Conservation (phyloP, 2,888 invertebrate genomes). For the Platycheirus albimanus region DNA sequence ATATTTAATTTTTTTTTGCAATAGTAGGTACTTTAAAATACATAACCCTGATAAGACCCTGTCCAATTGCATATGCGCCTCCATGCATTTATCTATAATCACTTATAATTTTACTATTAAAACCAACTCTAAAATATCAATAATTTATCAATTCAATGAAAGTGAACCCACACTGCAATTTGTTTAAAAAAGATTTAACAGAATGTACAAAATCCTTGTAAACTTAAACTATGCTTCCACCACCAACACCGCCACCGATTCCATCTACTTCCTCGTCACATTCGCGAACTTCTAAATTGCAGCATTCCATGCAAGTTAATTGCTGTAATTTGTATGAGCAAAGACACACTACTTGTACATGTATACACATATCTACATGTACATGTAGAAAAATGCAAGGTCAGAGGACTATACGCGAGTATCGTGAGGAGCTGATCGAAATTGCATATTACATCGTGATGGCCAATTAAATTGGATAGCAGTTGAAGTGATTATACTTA, state of each 20-base stretch:
- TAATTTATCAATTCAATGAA: too few species aligned
- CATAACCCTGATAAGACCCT: too few species aligned
- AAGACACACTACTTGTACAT: neutral
- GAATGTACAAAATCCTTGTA: neutral
- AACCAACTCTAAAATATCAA: too few species aligned
- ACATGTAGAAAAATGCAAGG: constrained; percentile 25
- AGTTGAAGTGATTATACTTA: constrained; percentile 10
- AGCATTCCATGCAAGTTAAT: neutral
- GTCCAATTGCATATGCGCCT: too few species aligned
- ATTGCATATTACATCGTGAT: constrained; percentile 40
- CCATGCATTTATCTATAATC: too few species aligned
- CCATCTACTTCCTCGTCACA: too few species aligned
- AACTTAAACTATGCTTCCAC: too few species aligned
- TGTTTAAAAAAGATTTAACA: neutral
- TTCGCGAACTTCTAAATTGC: too few species aligned
- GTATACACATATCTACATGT: neutral
- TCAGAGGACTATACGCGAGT: constrained; percentile 50
- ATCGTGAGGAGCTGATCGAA: constrained; percentile 35
- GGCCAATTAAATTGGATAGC: constrained; percentile 39
- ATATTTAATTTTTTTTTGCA: too few species aligned
- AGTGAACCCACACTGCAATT: neutral
- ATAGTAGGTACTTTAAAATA: too few species aligned
- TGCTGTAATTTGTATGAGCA: constrained; percentile 9
- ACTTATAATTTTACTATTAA: too few species aligned
- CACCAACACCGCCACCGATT: too few species aligned